These are phyloP conservation scores for Pseudeuparius sepicola DNA, from an alignment of 2,888 invertebrate species.

Conservation along the genomic window DNA sequence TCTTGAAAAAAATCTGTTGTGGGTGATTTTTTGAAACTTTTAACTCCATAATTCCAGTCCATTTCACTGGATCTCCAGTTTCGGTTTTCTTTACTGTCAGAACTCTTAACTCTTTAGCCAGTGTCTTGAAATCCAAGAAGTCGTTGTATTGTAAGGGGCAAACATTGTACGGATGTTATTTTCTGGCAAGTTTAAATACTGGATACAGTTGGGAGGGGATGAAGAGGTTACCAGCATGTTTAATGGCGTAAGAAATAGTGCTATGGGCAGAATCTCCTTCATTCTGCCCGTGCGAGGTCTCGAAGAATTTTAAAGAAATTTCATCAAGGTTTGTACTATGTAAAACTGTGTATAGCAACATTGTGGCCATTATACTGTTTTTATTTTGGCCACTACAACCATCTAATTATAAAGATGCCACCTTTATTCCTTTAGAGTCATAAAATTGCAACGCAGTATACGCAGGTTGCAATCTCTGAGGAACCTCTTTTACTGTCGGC, in stretches of 20 bases:
- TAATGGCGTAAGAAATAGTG: conserved; percentile 6
- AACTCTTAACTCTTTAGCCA: conserved; percentile 10
- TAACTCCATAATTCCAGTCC: conserved; percentile 13
- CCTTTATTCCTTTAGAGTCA: conserved; percentile 11
- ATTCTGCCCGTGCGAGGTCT: conserved; percentile 12
- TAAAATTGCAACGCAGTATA: conserved; percentile 11
- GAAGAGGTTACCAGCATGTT: conserved; percentile 9
- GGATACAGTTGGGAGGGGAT: conserved; percentile 11
- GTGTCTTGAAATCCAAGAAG: conserved; percentile 14
- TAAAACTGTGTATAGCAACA: conserved; percentile 5
- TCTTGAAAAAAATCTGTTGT: conserved; percentile 12
- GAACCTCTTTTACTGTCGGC: conserved; percentile 11
- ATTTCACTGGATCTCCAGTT: conserved; percentile 13
- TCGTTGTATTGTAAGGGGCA: conserved; percentile 13
- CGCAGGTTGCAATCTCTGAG: conserved; percentile 9
- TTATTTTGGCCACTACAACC: no score
- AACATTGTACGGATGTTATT: conserved; percentile 12
- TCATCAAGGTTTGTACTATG: conserved; percentile 2
- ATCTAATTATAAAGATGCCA: conserved; percentile 10
- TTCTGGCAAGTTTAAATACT: conserved; percentile 10
- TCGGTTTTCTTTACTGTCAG: conserved; percentile 11
- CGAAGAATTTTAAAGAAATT: conserved; percentile 9
- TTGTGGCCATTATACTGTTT: conserved; percentile 7
- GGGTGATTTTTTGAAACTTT: conserved; percentile 14
- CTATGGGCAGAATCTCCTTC: no score